These are phyloP conservation scores for Pyrochroa serraticornis DNA, from an alignment of 2,888 invertebrate species.

Conservation along the genomic window DNA sequence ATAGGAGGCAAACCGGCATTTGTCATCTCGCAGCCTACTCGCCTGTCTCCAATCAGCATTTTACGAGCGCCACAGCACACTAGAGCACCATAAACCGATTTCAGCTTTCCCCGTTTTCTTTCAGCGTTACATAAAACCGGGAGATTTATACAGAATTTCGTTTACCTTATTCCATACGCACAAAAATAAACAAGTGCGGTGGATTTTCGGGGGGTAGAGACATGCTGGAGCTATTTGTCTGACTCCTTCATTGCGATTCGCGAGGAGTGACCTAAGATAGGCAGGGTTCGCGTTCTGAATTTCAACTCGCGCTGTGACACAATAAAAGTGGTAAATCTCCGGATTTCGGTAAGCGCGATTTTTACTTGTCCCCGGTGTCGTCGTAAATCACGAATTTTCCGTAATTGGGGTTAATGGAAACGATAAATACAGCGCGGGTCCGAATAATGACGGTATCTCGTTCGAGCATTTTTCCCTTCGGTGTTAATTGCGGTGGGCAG, in stretches of 20 bases:
- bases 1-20: slow-evolving; percentile 33
- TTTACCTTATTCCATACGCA: slow-evolving; percentile 18
- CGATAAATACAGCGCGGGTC: too few relatives aligned
- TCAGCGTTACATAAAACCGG: slow-evolving; percentile 35
- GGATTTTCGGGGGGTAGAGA: background rate
- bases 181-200: slow-evolving; percentile 16
- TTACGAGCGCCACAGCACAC: slow-evolving; percentile 54
- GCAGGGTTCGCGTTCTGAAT: slow-evolving; percentile 29
- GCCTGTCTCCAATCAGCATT: slow-evolving; percentile 55
- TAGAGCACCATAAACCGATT: slow-evolving; percentile 54
- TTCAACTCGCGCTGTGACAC: slow-evolving; percentile 28
- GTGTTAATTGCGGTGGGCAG: slow-evolving; percentile 50
- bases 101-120: slow-evolving; percentile 43
- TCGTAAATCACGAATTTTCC: slow-evolving; percentile 15
- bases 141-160: slow-evolving; percentile 33
- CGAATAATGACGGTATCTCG: too few relatives aligned
- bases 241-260: slow-evolving; percentile 35
- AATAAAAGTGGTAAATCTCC: slow-evolving; percentile 35
- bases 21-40: slow-evolving; percentile 50
- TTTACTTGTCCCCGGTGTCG: slow-evolving; percentile 34
- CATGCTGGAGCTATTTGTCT: slow-evolving; percentile 17
- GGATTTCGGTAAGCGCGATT: slow-evolving; percentile 32
- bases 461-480: slow-evolving; percentile 6
- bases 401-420: too few relatives aligned
- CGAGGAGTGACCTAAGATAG: slow-evolving; percentile 35